Evolutionary conservation across 2,797 vertebrate species (phyloP).

Genomic region (Phalloptychus januarius): DNA sequence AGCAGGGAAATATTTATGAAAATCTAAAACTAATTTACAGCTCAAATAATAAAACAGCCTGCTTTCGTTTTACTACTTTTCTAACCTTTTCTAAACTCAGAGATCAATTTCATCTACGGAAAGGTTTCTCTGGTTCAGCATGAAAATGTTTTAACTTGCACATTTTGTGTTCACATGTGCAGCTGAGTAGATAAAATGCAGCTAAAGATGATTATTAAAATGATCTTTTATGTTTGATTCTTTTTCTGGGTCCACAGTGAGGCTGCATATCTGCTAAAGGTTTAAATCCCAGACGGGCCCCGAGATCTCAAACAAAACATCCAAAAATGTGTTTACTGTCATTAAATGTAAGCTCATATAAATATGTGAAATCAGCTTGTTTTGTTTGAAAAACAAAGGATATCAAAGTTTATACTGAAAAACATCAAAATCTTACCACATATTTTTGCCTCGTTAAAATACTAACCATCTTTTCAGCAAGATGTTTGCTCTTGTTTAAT

Average conservation of each 20-base stretch:
- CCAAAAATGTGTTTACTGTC: neutral
- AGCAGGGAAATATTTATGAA: neutral
- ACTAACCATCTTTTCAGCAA: too few relatives aligned
- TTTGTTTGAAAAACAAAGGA: neutral
- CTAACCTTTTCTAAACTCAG: neutral
- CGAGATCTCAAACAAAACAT: neutral
- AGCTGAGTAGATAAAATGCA: neutral
- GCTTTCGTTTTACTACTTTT: neutral
- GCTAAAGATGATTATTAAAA: too few relatives aligned
- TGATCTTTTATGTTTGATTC: neutral
- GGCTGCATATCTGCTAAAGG: neutral
- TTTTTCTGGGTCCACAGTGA: neutral
- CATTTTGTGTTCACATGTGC: neutral
- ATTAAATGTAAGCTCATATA: neutral
- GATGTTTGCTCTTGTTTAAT: too few relatives aligned
- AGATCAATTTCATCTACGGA: too few relatives aligned
- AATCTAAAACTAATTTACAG: neutral
- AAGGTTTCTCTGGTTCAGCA: neutral
- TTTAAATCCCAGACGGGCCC: neutral
- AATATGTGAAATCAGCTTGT: neutral
- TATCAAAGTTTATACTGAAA: neutral
- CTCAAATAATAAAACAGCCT: neutral
- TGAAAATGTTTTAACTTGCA: neutral
- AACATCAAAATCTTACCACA: too few relatives aligned
- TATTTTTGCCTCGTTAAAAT: too few relatives aligned